Evolutionary conservation across 1,140 invertebrate genomes (phyloP).

Genomic region (Pseudachorutes palmiensis): DNA sequence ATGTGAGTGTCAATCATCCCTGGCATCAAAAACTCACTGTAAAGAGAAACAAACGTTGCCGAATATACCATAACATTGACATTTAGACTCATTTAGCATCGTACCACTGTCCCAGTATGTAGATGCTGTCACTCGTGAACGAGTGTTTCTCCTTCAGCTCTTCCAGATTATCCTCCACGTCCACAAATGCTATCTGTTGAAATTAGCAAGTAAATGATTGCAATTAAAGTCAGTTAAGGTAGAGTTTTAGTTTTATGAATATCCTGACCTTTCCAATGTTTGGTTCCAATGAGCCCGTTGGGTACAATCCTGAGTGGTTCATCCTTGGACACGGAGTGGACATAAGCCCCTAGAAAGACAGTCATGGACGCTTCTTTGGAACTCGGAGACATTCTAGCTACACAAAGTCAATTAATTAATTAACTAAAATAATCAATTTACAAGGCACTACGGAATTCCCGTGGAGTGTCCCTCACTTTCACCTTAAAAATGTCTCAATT

Average conservation of each 20-base stretch:
- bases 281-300: constrained; percentile 45
- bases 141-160: constrained; percentile 38
- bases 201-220: constrained; percentile 14
- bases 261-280: constrained; percentile 44
- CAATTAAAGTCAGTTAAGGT: not conserved
- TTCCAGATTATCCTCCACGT: constrained; percentile 39
- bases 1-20: constrained; percentile 82
- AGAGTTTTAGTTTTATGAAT: constrained; percentile 7
- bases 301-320: constrained; percentile 18
- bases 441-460: no score
- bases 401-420: no score
- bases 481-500: no score
- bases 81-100: constrained; percentile 1
- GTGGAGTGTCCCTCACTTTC: no score
- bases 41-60: constrained; percentile 12
- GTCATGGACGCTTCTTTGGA: no score
- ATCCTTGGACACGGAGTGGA: constrained; percentile 20
- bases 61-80: not conserved
- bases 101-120: constrained; percentile 44
- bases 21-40: constrained; percentile 65
- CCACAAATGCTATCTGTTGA: constrained; percentile 39
- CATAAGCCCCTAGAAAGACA: constrained; percentile 30
- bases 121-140: constrained; percentile 39
- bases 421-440: no score
- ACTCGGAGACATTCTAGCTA: no score